phyloP scores from a whole-genome alignment of 2,888 invertebrate species.

The Perdita meconis region DNA sequence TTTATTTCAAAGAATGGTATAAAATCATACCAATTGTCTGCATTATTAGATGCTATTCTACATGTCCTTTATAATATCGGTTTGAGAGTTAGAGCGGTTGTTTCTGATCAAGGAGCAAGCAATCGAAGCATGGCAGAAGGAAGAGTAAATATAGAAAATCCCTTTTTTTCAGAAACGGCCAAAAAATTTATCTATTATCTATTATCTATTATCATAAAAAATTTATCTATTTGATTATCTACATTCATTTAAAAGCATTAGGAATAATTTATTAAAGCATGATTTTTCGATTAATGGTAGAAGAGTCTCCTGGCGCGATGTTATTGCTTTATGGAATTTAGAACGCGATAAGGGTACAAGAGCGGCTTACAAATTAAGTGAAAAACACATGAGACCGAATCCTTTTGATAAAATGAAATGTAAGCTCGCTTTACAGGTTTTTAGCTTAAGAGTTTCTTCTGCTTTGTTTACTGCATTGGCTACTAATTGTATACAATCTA shows the following conservation, averaged over 20 bases:
- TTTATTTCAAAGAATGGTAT: neutral
- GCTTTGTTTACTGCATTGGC: neutral
- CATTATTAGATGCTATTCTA: too few relatives aligned
- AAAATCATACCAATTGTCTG: too few relatives aligned
- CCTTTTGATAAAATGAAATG: conserved; percentile 16
- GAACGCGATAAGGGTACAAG: neutral
- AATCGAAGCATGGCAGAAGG: neutral
- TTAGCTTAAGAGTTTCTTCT: neutral
- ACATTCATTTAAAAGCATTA: neutral
- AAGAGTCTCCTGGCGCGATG: neutral
- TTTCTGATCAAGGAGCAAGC: conserved; percentile 7
- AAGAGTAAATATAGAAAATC: neutral
- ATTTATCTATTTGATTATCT: conserved; percentile 3
- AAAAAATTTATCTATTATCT: too few relatives aligned
- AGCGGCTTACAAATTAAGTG: neutral
- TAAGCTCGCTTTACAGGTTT: conserved; percentile 9
- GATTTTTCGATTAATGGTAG: conserved; percentile 5
- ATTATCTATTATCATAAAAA: too few relatives aligned
- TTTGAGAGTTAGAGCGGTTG: neutral
- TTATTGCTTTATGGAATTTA: conserved; percentile 5
- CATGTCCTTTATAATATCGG: neutral
- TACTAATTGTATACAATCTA: neutral
- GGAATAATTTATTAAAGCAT: conserved; percentile 1
- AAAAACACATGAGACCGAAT: neutral
- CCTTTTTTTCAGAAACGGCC: neutral